These are phyloP conservation scores for Aradophagus sp. DNA, from an alignment of 1,140 invertebrate genomes.

Conservation along the genomic window DNA sequence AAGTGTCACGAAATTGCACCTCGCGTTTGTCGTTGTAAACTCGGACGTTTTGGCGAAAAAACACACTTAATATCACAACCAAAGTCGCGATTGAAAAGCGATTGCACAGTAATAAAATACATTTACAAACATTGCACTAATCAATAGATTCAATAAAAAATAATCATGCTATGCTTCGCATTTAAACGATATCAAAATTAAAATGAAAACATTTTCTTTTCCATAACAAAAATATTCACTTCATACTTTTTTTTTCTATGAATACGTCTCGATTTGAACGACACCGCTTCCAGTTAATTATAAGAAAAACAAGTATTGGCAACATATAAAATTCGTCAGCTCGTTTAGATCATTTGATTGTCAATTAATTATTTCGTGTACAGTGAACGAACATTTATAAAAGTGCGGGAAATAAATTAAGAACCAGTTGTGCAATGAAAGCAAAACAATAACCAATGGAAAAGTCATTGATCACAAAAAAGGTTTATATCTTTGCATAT, in stretches of 20 bases:
- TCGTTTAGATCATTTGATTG: slow-evolving; percentile 46
- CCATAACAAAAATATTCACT: no score
- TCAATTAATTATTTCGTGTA: slow-evolving; percentile 12
- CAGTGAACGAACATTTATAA: background rate
- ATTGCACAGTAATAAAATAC: background rate
- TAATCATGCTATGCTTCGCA: no score
- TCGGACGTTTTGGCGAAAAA: slow-evolving; percentile 11
- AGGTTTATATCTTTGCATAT: no score
- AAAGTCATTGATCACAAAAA: no score
- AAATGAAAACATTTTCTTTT: no score
- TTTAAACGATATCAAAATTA: no score
- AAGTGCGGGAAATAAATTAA: slow-evolving; percentile 11
- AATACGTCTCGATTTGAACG: no score
- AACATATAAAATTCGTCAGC: slow-evolving; percentile 20
- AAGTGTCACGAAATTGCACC: background rate
- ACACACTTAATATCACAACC: slow-evolving; percentile 24
- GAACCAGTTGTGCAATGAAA: slow-evolving; percentile 15
- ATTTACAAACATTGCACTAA: background rate
- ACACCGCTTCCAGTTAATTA: slow-evolving; percentile 12
- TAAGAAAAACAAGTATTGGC: slow-evolving; percentile 1
- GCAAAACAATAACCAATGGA: no score
- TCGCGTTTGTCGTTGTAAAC: slow-evolving; percentile 2
- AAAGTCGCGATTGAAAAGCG: slow-evolving; percentile 4
- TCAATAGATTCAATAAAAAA: background rate
- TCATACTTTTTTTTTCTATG: no score